These are phyloP conservation scores for Ephialtes manifestator DNA, from an alignment of 2,888 invertebrate species.

Conservation along the genomic window DNA sequence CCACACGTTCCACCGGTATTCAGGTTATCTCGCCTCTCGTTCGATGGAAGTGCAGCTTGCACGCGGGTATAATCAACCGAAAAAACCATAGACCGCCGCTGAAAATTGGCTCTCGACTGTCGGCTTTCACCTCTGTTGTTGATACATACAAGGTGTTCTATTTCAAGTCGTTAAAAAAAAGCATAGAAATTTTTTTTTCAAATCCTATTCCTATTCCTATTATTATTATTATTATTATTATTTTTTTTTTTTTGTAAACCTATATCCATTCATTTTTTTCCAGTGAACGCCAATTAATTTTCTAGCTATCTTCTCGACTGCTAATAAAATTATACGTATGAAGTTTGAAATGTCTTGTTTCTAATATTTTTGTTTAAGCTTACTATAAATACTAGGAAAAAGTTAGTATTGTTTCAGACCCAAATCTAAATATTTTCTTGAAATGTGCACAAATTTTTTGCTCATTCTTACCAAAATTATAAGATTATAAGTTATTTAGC, in stretches of 20 bases:
- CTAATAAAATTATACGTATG: no score
- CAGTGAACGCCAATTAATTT: not conserved
- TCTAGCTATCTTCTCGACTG: not conserved
- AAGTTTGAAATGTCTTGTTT: no score
- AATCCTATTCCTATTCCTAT: no score
- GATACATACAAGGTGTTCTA: not conserved
- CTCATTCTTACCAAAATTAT: no score
- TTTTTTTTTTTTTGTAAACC: no score
- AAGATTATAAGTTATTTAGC: no score
- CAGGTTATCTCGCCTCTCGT: slow-evolving; percentile 31
- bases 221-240: no score
- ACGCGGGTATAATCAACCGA: slow-evolving; percentile 42
- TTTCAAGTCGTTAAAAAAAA: not conserved
- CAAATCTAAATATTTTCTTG: no score
- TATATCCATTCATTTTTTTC: not conserved
- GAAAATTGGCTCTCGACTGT: slow-evolving; percentile 41
- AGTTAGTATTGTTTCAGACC: no score
- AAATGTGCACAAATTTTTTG: no score
- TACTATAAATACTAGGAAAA: not conserved
- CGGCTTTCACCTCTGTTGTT: not conserved
- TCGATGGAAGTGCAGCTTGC: slow-evolving; percentile 31
- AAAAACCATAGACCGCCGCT: slow-evolving; percentile 35
- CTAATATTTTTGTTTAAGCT: not conserved
- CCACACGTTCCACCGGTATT: slow-evolving; percentile 45
- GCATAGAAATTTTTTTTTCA: not conserved